Percentiles rank a stretch among this genome's conserved stretches.
These are phyloP conservation scores for Aradophagus sp. DNA, from an alignment of 1,140 invertebrate genomes.

Conservation along the genomic window DNA sequence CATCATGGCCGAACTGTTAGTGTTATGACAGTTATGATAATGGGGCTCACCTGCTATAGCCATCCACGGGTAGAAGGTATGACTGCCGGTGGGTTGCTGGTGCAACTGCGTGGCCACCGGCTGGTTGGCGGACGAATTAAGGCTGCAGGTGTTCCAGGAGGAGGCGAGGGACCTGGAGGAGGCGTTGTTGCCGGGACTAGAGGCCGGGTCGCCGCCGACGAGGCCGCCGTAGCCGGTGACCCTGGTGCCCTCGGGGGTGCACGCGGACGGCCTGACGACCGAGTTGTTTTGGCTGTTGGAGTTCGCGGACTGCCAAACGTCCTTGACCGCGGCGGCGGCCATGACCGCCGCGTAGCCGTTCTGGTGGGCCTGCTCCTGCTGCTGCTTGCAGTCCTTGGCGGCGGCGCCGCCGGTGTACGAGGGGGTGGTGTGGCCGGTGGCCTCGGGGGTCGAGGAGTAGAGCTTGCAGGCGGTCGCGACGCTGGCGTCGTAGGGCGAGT, in stretches of 20 bases:
- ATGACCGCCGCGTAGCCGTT: conserved; percentile 81
- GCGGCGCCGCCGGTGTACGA: conserved; percentile 76
- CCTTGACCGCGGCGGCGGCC: conserved; percentile 79
- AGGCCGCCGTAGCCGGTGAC: conserved; percentile 80
- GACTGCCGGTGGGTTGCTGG: conserved; percentile 88
- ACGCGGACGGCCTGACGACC: conserved; percentile 86
- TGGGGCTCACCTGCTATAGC: conserved; percentile 93
- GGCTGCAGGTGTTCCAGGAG: conserved; percentile 88
- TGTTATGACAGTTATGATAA: conserved; percentile 35
- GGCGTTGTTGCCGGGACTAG: conserved; percentile 83
- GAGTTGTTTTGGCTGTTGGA: conserved; percentile 80
- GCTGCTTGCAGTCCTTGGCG: conserved; percentile 78
- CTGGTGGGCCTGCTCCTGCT: conserved; percentile 80
- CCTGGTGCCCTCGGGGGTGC: conserved; percentile 86
- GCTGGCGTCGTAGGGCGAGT: conserved; percentile 91
- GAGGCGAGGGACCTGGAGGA: conserved; percentile 79
- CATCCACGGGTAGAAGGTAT: conserved; percentile 98
- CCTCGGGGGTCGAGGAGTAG: conserved; percentile 82
- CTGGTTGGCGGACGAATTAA: conserved; percentile 84
- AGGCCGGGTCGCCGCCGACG: conserved; percentile 83
- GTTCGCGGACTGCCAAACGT: conserved; percentile 80
- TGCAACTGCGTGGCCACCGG: conserved; percentile 87
- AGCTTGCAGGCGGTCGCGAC: conserved; percentile 90
- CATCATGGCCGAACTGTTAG: conserved; percentile 57
- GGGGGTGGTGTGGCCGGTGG: conserved; percentile 77